These are phyloP conservation scores for Tetraneura akinire DNA, from an alignment of 1,140 invertebrate genomes.

Conservation along the genomic window DNA sequence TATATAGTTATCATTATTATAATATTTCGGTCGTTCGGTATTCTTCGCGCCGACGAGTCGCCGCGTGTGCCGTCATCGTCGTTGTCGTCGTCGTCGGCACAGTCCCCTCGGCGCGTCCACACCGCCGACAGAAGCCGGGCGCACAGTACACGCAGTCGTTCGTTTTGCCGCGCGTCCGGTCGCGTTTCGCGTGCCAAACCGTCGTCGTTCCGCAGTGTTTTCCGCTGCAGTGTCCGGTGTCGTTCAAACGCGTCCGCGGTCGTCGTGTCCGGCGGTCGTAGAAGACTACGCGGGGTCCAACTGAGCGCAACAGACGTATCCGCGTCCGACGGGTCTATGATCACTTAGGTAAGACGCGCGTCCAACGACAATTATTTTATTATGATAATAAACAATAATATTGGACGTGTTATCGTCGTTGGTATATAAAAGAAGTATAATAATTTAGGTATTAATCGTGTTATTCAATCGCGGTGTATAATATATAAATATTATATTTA, in stretches of 20 bases:
- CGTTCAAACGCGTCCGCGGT: background rate
- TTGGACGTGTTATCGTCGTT: too few relatives aligned
- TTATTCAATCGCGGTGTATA: too few relatives aligned
- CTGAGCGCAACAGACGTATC: background rate
- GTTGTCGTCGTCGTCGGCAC: background rate
- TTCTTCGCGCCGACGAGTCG: background rate
- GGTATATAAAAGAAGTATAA: too few relatives aligned
- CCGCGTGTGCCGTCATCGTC: background rate
- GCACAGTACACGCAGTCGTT: background rate
- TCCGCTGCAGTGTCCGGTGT: too few relatives aligned
- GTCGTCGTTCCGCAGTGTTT: too few relatives aligned
- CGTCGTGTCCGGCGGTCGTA: background rate
- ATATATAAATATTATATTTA: too few relatives aligned
- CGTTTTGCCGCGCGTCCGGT: background rate
- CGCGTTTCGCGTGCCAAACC: background rate
- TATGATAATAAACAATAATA: too few relatives aligned
- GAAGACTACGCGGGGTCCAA: background rate
- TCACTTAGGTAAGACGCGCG: slow-evolving; percentile 25
- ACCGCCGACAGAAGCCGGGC: background rate
- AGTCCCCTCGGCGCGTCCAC: background rate
- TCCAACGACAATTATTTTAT: too few relatives aligned
- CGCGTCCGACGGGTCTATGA: slow-evolving; percentile 7
- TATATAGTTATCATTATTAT: too few relatives aligned
- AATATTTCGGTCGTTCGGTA: too few relatives aligned
- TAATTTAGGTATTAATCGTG: too few relatives aligned